phyloP scores from a whole-genome alignment of 2,113 vertebrate genomes.

The Phoenicopterus ruber region DNA sequence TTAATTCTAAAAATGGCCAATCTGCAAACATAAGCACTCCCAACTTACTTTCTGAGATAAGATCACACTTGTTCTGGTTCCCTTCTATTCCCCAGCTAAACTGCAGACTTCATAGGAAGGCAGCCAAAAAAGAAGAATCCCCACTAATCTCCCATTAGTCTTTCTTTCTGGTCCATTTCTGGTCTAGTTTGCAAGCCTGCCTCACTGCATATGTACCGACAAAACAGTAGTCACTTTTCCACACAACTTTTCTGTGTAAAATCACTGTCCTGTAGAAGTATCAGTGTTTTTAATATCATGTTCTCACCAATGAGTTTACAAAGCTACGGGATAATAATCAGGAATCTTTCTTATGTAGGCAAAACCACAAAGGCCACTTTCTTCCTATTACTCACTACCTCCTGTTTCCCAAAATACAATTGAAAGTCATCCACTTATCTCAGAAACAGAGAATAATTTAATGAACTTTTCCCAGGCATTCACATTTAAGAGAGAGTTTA shows the following conservation, averaged over 20 bases:
- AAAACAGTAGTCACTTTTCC: neutral
- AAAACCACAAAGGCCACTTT: constrained; percentile 19
- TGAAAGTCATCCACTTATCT: constrained; percentile 3
- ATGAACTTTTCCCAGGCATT: neutral
- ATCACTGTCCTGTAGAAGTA: neutral
- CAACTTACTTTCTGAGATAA: neutral
- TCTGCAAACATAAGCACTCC: neutral
- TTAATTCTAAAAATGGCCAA: neutral
- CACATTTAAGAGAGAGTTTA: neutral
- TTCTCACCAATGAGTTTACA: neutral
- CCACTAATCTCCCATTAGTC: neutral
- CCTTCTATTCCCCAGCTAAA: neutral
- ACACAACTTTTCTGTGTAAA: neutral
- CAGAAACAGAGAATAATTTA: neutral
- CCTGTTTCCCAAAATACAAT: constrained; percentile 31
- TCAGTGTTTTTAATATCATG: neutral
- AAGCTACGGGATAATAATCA: neutral
- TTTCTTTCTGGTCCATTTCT: neutral
- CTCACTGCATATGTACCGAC: neutral
- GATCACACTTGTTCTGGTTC: neutral
- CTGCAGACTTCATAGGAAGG: neutral
- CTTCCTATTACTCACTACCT: constrained; percentile 18
- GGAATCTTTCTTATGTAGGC: neutral
- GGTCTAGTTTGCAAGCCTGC: neutral
- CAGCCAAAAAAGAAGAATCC: neutral